phyloP scores from a whole-genome alignment of 2,888 invertebrate species.

The Dryocosmus kuriphilus region DNA sequence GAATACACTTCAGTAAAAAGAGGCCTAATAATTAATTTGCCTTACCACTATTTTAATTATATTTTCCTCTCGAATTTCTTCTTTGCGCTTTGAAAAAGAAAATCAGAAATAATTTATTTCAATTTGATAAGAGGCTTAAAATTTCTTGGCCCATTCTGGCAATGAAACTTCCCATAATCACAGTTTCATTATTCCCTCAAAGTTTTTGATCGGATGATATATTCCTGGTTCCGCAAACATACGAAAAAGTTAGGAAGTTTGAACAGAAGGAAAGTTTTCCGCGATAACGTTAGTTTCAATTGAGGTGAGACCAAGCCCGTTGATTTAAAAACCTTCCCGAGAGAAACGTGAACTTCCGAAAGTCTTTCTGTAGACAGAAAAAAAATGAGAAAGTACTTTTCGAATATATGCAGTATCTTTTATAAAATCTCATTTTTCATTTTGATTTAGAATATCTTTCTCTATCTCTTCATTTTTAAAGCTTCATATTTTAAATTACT shows the following conservation, averaged over 20 bases:
- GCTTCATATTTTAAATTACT: neutral
- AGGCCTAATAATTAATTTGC: too few species aligned
- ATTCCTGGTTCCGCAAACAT: slow-evolving; percentile 16
- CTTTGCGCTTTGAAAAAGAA: too few species aligned
- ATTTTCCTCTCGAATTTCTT: too few species aligned
- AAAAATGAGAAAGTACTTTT: slow-evolving; percentile 20
- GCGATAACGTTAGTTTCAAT: slow-evolving; percentile 38
- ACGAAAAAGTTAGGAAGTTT: slow-evolving; percentile 25
- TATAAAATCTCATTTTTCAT: too few species aligned
- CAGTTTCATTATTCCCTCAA: slow-evolving; percentile 8
- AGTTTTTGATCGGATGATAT: slow-evolving; percentile 32
- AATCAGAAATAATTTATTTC: too few species aligned
- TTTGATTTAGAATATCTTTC: neutral
- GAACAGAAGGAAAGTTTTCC: slow-evolving; percentile 23
- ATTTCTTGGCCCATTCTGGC: neutral
- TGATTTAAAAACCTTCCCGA: slow-evolving; percentile 32
- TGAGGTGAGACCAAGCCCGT: slow-evolving; percentile 24
- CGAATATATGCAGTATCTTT: too few species aligned
- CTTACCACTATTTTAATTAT: too few species aligned
- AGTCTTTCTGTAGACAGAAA: slow-evolving; percentile 2
- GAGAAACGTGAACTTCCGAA: neutral
- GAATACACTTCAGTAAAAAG: too few species aligned
- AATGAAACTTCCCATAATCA: slow-evolving; percentile 18
- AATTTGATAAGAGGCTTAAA: neutral
- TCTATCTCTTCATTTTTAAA: too few species aligned